A percentile compares a stretch with the other conserved stretches of the same genome.
phyloP scores from a whole-genome alignment of 53 echinoderm and acorn worm genomes.

The Paracentrotus lividus region DNA sequence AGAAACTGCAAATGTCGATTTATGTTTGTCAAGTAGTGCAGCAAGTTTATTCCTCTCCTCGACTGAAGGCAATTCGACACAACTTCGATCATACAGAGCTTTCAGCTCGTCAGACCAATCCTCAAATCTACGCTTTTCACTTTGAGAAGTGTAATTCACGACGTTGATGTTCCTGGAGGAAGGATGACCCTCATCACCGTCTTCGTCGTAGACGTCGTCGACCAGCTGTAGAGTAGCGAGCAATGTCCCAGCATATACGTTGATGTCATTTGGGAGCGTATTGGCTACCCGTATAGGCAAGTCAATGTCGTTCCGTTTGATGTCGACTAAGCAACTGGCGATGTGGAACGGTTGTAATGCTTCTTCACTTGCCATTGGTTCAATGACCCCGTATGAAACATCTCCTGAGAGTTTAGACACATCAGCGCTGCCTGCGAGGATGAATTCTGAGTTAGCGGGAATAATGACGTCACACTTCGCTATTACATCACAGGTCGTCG shows the following conservation, averaged over 20 bases:
- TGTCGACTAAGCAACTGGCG: background rate
- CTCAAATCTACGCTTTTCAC: background rate
- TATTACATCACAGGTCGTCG: background rate
- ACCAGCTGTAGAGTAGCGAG: background rate
- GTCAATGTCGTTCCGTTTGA: background rate
- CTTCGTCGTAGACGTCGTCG: too few species aligned
- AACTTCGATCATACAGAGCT: constrained; percentile 22
- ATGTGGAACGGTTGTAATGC: background rate
- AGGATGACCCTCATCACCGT: too few species aligned
- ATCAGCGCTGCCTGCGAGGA: background rate
- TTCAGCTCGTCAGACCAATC: constrained; percentile 9
- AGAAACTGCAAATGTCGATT: constrained; percentile 63
- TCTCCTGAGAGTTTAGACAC: background rate
- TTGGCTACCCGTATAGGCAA: background rate
- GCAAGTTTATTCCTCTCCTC: background rate
- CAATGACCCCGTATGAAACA: background rate
- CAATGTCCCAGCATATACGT: background rate
- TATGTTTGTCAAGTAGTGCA: background rate
- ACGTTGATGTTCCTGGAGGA: too few species aligned
- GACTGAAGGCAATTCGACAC: background rate
- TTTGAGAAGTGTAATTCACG: too few species aligned
- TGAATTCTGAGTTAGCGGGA: background rate
- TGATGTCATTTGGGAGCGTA: background rate
- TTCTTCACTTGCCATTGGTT: background rate
- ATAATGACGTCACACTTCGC: background rate